Base-by-base conservation (phyloP, 2,113 vertebrate genomes). In the Tauraco erythrolophus region DNA sequence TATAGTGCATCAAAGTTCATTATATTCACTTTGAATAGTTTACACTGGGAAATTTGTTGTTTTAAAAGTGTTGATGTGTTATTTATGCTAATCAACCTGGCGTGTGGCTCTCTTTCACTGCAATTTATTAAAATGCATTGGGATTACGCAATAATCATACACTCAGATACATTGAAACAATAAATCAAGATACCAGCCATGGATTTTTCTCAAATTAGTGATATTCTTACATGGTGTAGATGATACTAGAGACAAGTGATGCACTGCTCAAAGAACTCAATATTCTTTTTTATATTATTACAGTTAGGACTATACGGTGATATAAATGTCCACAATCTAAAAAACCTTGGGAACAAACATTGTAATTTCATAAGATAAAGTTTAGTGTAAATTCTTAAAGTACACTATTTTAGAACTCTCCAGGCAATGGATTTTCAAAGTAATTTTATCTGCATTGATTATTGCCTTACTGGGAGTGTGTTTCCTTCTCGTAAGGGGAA, bases 1-100 rank as follows among this genome's bases (percentile, higher is more conserved):
- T 89, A 77, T 33, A 91, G 53, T 56, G 64, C 91, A 90, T 94
- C 89, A 97, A 96, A 96, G 54, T 54, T 87, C 5, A 8, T 57
- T 76, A 68, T 81, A 82, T 86, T 88, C 80, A 81, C 33, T 92
- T 86, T 96, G 31, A 97, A 92, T 89, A 48, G 82, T 94, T 97
- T 92, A 57, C 72, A 64, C 79, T 69, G 53, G 56, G 19, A 72
- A 79, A 97, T 96, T 91, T 71, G 27, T 96, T 86, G 96, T 97
- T 95, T 84, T 96, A 93, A 94, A 95, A 86, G 56, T 23, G 19
- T 69, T 64, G 39, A 54, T 95, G 66, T 91, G 66, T 97, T 85
- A 94, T 96, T 98, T 98, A 93, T 95, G 80, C 61, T 95, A 96
- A 97, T 97, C 46, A 89, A 24, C 39, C 53, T 80, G 77, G 60